Evolutionary conservation across 2,888 invertebrate genomes (phyloP), one percentile per base, ranked within the genome.

Genomic region (Orthonychiurus folsomi): DNA sequence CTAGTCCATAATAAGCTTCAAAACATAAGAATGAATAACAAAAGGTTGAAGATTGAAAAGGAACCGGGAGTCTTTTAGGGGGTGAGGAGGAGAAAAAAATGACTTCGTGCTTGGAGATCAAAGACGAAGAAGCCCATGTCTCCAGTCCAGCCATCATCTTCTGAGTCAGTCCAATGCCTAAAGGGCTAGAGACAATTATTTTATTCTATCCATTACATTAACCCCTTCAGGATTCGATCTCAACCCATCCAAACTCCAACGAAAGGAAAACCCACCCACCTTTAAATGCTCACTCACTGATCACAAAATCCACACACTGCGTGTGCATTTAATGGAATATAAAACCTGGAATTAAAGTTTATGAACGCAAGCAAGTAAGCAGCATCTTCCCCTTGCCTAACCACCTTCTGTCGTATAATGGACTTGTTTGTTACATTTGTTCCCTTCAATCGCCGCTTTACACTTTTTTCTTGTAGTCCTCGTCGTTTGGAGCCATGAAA

Each of bases 361-460:
- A 37, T 37, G 9, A 37, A 37, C 15, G 37, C 15, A 9, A n/a
- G n/a, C n/a, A n/a, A n/a, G n/a, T n/a, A n/a, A n/a, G n/a, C n/a
- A n/a, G 15, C 37, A 37, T 37, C 37, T 37, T 9, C 15, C 37
- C 37, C 37, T 15, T 9, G 37, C 37, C 37, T 37, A 37, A 15
- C 15, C 15, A 15, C 37, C 37, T 37, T 37, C 37, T 37, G 37
- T 15, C 37, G 37, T 37, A 37, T 37, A 37, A 37, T 37, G 37
- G 37, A 37, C 37, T 37, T 37, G 37, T 37, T 37, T 37, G 37
- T 37, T 37, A 37, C 37, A 37, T 37, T 37, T 37, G 37, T 37
- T 37, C 37, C n/a, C 9, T 37, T 37, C 9, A 37, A 37, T 37
- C 15, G 37, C 37, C 37, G 37, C 37, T 37, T 37, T 37, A 37